phyloP scores from a whole-genome alignment of 1,140 invertebrate genomes.

The Hydropsyche tenuis region DNA sequence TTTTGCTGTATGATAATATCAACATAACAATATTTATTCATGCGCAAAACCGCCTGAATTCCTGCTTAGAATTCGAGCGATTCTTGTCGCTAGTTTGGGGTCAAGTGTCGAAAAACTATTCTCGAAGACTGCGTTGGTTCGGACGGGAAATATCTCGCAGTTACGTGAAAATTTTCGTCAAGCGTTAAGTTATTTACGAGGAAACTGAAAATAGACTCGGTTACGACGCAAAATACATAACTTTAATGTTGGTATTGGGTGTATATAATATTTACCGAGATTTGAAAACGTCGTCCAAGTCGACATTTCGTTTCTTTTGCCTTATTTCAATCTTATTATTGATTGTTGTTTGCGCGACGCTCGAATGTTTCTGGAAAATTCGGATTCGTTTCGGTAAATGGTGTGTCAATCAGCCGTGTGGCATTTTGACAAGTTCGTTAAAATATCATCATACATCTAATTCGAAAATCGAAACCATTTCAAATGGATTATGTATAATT shows the following conservation, averaged over 20 bases:
- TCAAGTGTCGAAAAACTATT: constrained; percentile 26
- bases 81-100: not conserved
- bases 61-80: not conserved
- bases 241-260: not conserved
- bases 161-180: constrained; percentile 27
- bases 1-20: too few relatives aligned
- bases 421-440: constrained; percentile 30
- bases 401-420: constrained; percentile 31
- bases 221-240: not conserved
- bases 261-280: not conserved
- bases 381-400: constrained; percentile 16
- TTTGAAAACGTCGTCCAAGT: too few relatives aligned
- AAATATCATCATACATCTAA: constrained; percentile 7
- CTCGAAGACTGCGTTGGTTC: constrained; percentile 13
- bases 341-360: not conserved
- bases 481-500: not conserved
- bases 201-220: constrained; percentile 1
- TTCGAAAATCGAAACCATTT: constrained; percentile 4
- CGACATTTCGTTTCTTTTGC: not conserved
- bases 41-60: too few relatives aligned
- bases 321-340: not conserved
- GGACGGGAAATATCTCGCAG: constrained; percentile 1
- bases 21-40: too few relatives aligned
- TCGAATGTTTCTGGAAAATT: not conserved
- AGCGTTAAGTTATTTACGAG: constrained; percentile 35